A percentile compares a stretch with the other conserved stretches of the same genome.
Conservation (phyloP, 2,888 invertebrate genomes). For the Kryphioiulus occultus region DNA sequence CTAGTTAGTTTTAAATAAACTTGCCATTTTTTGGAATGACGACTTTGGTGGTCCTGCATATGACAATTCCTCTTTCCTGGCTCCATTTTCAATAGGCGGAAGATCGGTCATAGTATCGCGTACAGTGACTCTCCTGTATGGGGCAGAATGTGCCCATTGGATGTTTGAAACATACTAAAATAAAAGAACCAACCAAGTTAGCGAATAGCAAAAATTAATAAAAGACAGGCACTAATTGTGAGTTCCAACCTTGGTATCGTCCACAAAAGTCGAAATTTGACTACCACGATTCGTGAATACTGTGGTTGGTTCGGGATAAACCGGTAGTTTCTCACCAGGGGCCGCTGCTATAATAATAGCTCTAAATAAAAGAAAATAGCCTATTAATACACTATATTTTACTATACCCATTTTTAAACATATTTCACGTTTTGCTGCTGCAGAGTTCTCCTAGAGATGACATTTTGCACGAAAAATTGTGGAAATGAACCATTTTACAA, state of each 20-base stretch:
- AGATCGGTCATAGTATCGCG: constrained; percentile 85
- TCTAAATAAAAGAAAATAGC: constrained; percentile 60
- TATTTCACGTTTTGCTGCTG: too few relatives aligned
- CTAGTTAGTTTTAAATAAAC: neutral
- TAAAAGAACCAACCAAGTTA: constrained; percentile 44
- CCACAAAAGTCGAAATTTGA: constrained; percentile 70
- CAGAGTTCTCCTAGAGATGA: too few relatives aligned
- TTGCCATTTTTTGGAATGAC: constrained; percentile 74
- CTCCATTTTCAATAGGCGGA: constrained; percentile 77
- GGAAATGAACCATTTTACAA: too few relatives aligned
- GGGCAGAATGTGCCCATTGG: constrained; percentile 74
- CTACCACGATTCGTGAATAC: constrained; percentile 77
- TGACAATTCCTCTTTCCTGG: constrained; percentile 72
- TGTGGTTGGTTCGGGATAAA: constrained; percentile 80
- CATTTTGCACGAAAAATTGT: too few relatives aligned
- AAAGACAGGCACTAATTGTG: neutral
- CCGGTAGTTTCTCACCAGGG: constrained; percentile 76
- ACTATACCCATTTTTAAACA: too few relatives aligned
- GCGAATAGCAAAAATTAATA: neutral
- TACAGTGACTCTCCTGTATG: constrained; percentile 78
- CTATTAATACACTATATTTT: too few relatives aligned
- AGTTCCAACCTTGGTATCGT: constrained; percentile 64
- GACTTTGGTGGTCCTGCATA: constrained; percentile 76
- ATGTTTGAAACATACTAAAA: constrained; percentile 66
- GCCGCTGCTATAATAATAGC: constrained; percentile 82